phyloP scores from a whole-genome alignment of 2,888 invertebrate genomes.

The Chymomyza amoena region DNA sequence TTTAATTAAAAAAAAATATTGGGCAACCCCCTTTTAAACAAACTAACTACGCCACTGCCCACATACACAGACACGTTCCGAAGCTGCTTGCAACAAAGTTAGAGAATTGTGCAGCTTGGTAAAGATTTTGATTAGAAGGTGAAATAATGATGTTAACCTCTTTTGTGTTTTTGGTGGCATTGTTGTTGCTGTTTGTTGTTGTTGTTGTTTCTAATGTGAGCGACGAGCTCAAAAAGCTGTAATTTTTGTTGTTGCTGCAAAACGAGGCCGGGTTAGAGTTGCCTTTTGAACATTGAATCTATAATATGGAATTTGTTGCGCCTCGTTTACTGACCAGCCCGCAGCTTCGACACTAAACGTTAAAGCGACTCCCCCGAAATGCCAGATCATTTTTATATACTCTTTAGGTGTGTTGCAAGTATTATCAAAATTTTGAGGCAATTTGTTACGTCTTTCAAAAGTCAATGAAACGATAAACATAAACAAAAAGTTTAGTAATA shows the following conservation, averaged over 20 bases:
- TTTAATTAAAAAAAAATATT: too few species aligned
- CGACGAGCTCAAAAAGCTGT: constrained; percentile 26
- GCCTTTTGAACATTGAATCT: constrained; percentile 50
- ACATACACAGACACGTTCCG: background rate
- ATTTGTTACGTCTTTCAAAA: background rate
- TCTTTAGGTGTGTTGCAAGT: background rate
- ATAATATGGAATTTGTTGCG: constrained; percentile 53
- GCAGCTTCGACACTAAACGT: constrained; percentile 25
- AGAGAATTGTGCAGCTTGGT: background rate
- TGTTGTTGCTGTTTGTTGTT: constrained; percentile 3
- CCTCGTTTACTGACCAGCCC: constrained; percentile 27
- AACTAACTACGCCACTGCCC: background rate
- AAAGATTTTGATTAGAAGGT: constrained; percentile 68
- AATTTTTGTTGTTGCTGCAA: constrained; percentile 33
- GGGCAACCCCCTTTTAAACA: too few species aligned
- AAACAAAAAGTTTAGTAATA: background rate
- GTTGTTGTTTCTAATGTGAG: constrained; percentile 3
- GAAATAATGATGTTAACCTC: constrained; percentile 75
- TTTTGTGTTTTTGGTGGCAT: constrained; percentile 13
- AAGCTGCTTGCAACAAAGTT: background rate
- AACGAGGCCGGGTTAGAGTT: constrained; percentile 65
- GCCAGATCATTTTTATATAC: background rate
- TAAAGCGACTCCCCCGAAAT: background rate
- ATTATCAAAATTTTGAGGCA: background rate
- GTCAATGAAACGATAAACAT: background rate